phyloP scores from a whole-genome alignment of 2,888 invertebrate species.

The Dexiosoma caninum region DNA sequence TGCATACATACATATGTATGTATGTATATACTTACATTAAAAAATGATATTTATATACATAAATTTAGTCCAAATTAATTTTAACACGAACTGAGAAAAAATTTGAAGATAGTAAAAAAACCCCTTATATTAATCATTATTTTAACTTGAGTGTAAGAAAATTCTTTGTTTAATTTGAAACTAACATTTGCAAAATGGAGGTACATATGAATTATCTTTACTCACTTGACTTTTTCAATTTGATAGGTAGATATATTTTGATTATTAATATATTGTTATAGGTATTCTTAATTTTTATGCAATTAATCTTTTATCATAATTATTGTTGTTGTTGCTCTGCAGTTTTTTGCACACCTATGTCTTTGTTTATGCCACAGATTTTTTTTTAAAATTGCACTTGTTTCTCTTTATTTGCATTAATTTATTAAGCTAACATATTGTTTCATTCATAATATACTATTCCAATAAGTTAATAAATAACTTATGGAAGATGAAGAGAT shows the following conservation, averaged over 20 bases:
- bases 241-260: neutral
- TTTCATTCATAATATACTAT: too few relatives aligned
- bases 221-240: neutral
- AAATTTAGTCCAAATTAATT: neutral
- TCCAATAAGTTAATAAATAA: too few relatives aligned
- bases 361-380: slow-evolving; percentile 32
- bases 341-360: slow-evolving; percentile 15
- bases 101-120: neutral
- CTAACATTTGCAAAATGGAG: neutral
- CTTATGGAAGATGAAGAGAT: too few relatives aligned
- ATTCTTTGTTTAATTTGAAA: slow-evolving; percentile 4
- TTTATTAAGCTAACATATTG: neutral
- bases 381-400: slow-evolving; percentile 22
- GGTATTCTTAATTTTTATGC: neutral
- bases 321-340: slow-evolving; percentile 1
- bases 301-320: neutral
- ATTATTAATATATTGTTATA: too few relatives aligned
- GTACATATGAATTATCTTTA: neutral
- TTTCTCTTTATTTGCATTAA: neutral
- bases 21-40: neutral
- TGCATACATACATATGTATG: neutral
- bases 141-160: neutral
- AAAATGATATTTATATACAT: neutral
- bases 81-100: neutral
- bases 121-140: slow-evolving; percentile 18